A percentile compares a stretch with the other conserved stretches of the same genome.
phyloP scores from a whole-genome alignment of 2,113 vertebrate genomes.

The Tylochromis polylepis region DNA sequence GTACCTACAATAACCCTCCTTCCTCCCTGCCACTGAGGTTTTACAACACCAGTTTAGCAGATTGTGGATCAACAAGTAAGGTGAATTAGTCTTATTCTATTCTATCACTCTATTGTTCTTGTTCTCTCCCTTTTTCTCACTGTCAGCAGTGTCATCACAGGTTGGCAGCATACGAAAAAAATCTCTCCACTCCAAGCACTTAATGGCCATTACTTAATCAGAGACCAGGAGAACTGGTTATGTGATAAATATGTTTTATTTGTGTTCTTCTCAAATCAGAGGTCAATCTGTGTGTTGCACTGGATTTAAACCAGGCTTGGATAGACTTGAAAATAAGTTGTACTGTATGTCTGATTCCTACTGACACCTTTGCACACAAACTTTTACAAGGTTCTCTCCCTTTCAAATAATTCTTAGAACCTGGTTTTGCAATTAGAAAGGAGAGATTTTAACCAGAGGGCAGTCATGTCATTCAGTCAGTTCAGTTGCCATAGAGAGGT shows the following conservation, averaged over 20 bases:
- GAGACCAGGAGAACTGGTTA: background rate
- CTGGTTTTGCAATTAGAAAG: background rate
- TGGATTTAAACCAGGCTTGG: background rate
- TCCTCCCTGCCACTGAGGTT: background rate
- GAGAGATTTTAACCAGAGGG: background rate
- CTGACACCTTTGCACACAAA: background rate
- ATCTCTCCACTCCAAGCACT: background rate
- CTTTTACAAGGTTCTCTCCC: background rate
- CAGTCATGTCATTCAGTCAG: background rate
- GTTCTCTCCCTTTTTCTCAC: background rate
- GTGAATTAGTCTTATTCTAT: background rate
- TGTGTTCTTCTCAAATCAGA: background rate
- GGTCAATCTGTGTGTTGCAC: background rate
- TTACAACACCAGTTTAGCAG: slow-evolving; percentile 27
- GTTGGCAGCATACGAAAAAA: background rate
- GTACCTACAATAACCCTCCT: slow-evolving; percentile 5
- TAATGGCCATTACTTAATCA: background rate
- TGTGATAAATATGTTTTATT: background rate
- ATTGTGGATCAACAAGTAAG: slow-evolving; percentile 1
- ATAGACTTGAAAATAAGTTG: background rate
- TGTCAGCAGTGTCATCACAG: background rate
- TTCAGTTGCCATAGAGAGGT: slow-evolving; percentile 9
- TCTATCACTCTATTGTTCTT: background rate
- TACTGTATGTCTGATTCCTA: background rate
- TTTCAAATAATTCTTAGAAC: background rate